Evolutionary conservation across 2,797 vertebrate genomes (phyloP), one percentile per base, ranked within the genome.

Genomic region (Buceros bicornis): DNA sequence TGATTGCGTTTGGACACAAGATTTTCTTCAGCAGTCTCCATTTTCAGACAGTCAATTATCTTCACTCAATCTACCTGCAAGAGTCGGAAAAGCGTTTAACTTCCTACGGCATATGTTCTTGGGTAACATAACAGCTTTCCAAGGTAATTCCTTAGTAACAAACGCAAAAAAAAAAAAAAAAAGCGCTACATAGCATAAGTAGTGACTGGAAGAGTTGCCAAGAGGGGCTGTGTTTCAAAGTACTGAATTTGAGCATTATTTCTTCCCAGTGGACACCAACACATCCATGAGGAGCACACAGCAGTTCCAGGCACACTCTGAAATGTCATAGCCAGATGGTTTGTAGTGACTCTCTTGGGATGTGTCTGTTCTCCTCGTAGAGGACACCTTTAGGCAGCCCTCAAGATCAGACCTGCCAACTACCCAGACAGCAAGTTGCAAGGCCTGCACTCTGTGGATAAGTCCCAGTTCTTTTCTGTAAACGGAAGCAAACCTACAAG

Each of bases 281-380:
- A 3, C 25, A 12, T 70, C 26, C 24, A 12, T 21, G 51, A 5
- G 8, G 56, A 58, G 40, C 42, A 43, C 8, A 1, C 28, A 65
- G 40, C 35, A 37, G 18, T 76, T 89, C 33, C 26, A 45, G 47
- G 21, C 11, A 42, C 1, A 0, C 18, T 69, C 67, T 53, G 66
- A 57, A 64, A 13, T 65, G 6, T 28, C 18, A 1, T 0, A 42
- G 31, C 6, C 0, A 1, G 45, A n/a, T 74, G 45, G 8, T 87
- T 94, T 71, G 1, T 65, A 16, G 10, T 57, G 20, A 12, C 16
- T 61, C 25, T n/a, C 0, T 6, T 31, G 58, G 11, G 45, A 47
- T 62, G 3, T 47, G 40, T 40, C 33, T 37, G 28, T 80, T 62
- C 35, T 67, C 13, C 26, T 67, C 37, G 69, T 51, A 22, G 35